Evolutionary conservation across 2,113 vertebrate species (phyloP).

Genomic region (Cyanoliseus patagonus): DNA sequence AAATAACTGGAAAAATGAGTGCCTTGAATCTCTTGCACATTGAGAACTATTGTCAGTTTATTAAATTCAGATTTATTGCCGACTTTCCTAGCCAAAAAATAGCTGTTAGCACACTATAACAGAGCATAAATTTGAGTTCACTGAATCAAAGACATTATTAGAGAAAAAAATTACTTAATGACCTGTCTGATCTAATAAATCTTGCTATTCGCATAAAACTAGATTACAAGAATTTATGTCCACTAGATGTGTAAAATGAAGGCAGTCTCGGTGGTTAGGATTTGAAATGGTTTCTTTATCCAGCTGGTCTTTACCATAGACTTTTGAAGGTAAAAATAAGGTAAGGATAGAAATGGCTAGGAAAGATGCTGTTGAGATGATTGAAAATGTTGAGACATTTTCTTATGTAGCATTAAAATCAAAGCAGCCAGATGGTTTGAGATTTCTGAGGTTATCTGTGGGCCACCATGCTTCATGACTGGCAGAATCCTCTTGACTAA

Average conservation of each 20-base stretch:
- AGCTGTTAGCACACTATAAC: conserved; percentile 67
- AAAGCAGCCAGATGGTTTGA: not conserved
- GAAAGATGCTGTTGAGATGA: not conserved
- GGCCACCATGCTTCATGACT: not conserved
- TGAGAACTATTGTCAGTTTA: conserved; percentile 76
- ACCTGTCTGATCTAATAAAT: conserved; percentile 76
- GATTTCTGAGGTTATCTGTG: not conserved
- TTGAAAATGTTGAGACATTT: not conserved
- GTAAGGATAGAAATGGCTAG: not conserved
- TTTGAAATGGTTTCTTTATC: conserved; percentile 28
- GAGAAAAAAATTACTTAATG: conserved; percentile 73
- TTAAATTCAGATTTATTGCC: conserved; percentile 79
- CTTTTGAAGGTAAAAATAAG: not conserved
- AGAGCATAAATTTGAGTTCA: conserved; percentile 72
- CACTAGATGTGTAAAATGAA: conserved; percentile 67
- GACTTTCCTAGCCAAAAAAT: conserved; percentile 62
- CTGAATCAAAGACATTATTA: conserved; percentile 67
- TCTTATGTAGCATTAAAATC: not conserved
- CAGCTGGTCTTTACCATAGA: not conserved
- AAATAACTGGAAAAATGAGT: conserved; percentile 37
- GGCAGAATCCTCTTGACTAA: not conserved
- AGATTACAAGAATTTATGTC: conserved; percentile 69
- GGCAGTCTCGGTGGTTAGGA: not conserved
- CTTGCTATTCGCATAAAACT: conserved; percentile 58
- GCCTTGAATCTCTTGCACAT: conserved; percentile 45